Percentiles rank a stretch among this genome's conserved stretches.
phyloP scores from a whole-genome alignment of 2,888 invertebrate genomes.

The Agriopis leucophaearia region DNA sequence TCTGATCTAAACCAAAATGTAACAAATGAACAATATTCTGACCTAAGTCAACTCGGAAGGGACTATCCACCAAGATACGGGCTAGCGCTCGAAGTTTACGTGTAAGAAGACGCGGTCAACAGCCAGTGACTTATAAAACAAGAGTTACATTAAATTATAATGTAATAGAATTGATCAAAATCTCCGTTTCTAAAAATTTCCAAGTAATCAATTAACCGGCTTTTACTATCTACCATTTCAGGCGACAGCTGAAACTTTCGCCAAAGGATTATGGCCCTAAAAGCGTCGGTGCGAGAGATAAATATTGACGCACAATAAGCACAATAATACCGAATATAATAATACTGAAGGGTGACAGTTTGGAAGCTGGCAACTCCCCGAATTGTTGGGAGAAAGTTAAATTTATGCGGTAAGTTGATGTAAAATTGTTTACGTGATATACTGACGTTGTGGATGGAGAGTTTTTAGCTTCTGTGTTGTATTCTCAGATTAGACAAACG shows the following conservation, averaged over 20 bases:
- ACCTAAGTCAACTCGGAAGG: too few relatives aligned
- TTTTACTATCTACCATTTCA: conserved; percentile 53
- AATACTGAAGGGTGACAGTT: conserved; percentile 67
- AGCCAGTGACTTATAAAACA: too few relatives aligned
- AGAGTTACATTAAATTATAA: background rate
- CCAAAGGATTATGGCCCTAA: conserved; percentile 52
- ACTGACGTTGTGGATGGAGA: conserved; percentile 45
- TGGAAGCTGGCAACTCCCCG: conserved; percentile 64
- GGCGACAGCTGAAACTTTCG: conserved; percentile 47
- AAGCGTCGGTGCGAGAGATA: conserved; percentile 49
- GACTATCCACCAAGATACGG: too few relatives aligned
- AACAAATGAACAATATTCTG: too few relatives aligned
- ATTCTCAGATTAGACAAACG: too few relatives aligned
- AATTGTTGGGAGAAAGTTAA: conserved; percentile 72
- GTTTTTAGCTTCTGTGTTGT: background rate
- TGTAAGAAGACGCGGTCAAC: too few relatives aligned
- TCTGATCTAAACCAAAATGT: too few relatives aligned
- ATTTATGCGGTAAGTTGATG: conserved; percentile 72
- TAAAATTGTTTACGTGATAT: conserved; percentile 64
- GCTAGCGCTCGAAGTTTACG: too few relatives aligned
- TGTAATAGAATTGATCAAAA: background rate
- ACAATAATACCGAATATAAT: conserved; percentile 50
- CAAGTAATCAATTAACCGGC: conserved; percentile 60
- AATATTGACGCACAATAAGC: conserved; percentile 56
- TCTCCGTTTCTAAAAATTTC: conserved; percentile 42